phyloP scores from a whole-genome alignment of 1,140 invertebrate species.

The Nephila pilipes region DNA sequence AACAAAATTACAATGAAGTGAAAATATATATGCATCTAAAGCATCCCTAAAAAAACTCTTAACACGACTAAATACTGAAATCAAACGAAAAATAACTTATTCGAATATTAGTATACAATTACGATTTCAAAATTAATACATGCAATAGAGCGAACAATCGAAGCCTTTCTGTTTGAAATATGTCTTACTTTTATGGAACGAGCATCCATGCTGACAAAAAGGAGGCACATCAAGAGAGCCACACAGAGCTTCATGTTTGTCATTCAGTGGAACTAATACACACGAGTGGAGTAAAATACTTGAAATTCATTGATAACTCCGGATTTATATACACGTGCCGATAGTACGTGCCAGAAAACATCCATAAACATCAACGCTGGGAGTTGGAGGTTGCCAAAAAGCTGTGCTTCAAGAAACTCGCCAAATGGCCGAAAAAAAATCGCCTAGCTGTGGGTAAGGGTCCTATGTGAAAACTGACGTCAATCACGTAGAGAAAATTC shows the following conservation, averaged over 20 bases:
- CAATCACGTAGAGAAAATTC: background rate
- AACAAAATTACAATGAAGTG: too few species aligned
- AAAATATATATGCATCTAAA: background rate
- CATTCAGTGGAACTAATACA: background rate
- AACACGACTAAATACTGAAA: background rate
- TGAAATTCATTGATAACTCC: slow-evolving; percentile 46
- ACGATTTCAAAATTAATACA: background rate
- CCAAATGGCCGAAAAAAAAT: background rate
- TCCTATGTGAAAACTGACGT: background rate
- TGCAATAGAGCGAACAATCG: background rate
- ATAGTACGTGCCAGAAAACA: background rate
- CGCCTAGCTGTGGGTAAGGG: background rate
- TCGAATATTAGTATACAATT: background rate
- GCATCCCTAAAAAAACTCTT: background rate
- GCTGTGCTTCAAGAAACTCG: background rate
- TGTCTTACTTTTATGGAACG: slow-evolving; percentile 27
- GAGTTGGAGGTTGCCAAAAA: slow-evolving; percentile 4
- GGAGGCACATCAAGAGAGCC: background rate
- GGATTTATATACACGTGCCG: slow-evolving; percentile 39
- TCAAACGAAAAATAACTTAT: background rate
- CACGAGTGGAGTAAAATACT: background rate
- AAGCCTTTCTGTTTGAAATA: background rate
- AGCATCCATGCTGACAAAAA: slow-evolving; percentile 9
- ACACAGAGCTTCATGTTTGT: background rate
- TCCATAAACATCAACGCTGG: background rate